Evolutionary conservation across 2,113 vertebrate species (phyloP), one percentile per base, ranked within the genome.

Genomic region (Mystacornis crossleyi): DNA sequence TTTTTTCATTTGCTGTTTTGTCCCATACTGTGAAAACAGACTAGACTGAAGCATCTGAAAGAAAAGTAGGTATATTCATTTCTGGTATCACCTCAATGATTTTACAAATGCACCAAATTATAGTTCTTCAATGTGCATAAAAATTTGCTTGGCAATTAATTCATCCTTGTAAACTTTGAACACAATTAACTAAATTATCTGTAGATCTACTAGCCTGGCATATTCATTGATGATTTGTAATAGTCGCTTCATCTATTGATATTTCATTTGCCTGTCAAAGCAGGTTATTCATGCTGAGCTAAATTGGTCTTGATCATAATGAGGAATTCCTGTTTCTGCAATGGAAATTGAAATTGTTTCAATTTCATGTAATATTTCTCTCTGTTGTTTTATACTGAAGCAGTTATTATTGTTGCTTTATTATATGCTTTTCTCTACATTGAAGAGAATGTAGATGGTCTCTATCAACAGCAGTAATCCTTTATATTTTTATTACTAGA

Each of bases 261-360:
- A 53, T 73, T 97, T 94, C 47, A 78, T 91, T 95, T 92, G 10
- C 45, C 36, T 90, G 75, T 92, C 62, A 66, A 73, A 94, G 53
- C 34, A 36, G 51, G 17, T 84, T 91, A 57, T 69, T 85, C 70
- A 78, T 60, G 26, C 54, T 72, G 83, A 92, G 33, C 31, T 78
- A 74, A 90, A 83, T 87, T 90, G 43, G 47, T 73, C 74, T 81
- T 74, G 42, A 85, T 87, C 58, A 24, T 87, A 69, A 90, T 11
- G 11, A 77, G 48, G 21, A 65, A 62, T 71, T 81, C 70, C 73
- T 81, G 5, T 81, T 95, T 38, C 55, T 66, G 40, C 26, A 72
- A 58, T 48, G 21, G 55, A 92, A 94, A 77, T 42, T 74, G 36
- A 94, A 96, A 57, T 62, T 9, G 40, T 93, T 90, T 92, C 18